A percentile compares a stretch with the other conserved stretches of the same genome.
These are phyloP conservation scores for Metopolophium dirhodum DNA, from an alignment of 1,140 invertebrate genomes.

Conservation along the genomic window DNA sequence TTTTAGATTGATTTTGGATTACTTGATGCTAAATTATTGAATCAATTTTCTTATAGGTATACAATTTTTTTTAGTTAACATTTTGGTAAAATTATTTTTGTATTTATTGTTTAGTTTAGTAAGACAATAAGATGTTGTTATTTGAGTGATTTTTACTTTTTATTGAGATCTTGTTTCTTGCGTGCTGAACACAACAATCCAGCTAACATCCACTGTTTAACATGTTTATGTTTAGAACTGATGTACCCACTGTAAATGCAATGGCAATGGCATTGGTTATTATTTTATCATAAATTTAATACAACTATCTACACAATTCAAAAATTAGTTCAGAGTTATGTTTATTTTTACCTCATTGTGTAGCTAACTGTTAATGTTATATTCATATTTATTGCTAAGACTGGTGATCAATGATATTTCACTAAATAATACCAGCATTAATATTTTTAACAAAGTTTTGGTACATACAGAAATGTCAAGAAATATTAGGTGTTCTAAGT, in stretches of 20 bases:
- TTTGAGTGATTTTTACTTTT: not conserved
- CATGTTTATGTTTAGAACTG: not conserved
- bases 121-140: not conserved
- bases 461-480: too few relatives aligned
- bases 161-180: not conserved
- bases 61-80: not conserved
- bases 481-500: too few relatives aligned
- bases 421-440: too few relatives aligned
- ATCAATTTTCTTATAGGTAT: not conserved
- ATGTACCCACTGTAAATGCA: not conserved
- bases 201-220: not conserved
- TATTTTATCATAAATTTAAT: not conserved
- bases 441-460: too few relatives aligned
- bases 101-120: not conserved
- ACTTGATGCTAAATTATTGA: not conserved
- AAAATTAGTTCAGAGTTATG: too few relatives aligned
- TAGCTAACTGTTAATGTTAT: too few relatives aligned
- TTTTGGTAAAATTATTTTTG: not conserved
- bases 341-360: not conserved
- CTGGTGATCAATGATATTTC: too few relatives aligned
- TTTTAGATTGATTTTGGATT: too few relatives aligned
- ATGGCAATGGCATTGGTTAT: not conserved
- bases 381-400: too few relatives aligned
- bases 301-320: too few relatives aligned
- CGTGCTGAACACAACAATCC: not conserved